Evolutionary conservation across 2,888 invertebrate genomes (phyloP).

Genomic region (Eubasilissa splendida): DNA sequence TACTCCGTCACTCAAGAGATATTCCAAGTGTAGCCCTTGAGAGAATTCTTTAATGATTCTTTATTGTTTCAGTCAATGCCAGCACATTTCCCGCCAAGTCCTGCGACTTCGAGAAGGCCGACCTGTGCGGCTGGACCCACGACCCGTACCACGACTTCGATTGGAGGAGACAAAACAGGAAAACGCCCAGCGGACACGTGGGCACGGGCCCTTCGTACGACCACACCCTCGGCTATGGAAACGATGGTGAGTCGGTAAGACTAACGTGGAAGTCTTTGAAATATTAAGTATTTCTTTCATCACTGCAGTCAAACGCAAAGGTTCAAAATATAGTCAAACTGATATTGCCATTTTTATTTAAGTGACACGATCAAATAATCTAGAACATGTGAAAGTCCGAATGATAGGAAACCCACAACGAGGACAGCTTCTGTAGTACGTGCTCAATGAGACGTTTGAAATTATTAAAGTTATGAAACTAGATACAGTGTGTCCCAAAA

Average conservation of each 20-base stretch:
- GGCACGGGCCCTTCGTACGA: conserved; percentile 84
- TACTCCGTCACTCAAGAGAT: conserved; percentile 43
- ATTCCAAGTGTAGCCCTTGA: conserved; percentile 60
- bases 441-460: too few species aligned
- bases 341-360: too few species aligned
- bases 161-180: conserved; percentile 78
- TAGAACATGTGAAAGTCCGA: too few species aligned
- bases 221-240: conserved; percentile 78
- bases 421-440: too few species aligned
- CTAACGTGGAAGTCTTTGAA: too few species aligned
- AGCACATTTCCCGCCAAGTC: conserved; percentile 65
- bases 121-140: conserved; percentile 85
- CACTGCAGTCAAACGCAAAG: too few species aligned
- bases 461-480: too few species aligned
- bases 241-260: conserved; percentile 64
- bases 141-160: conserved; percentile 81
- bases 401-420: too few species aligned
- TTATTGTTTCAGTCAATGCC: conserved; percentile 63
- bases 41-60: conserved; percentile 58
- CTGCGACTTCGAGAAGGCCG: conserved; percentile 79
- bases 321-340: too few species aligned
- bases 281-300: too few species aligned
- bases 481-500: too few species aligned
- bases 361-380: too few species aligned
- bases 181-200: conserved; percentile 77